Evolutionary conservation across 2,113 vertebrate species (phyloP).

Genomic region (Egretta garzetta): DNA sequence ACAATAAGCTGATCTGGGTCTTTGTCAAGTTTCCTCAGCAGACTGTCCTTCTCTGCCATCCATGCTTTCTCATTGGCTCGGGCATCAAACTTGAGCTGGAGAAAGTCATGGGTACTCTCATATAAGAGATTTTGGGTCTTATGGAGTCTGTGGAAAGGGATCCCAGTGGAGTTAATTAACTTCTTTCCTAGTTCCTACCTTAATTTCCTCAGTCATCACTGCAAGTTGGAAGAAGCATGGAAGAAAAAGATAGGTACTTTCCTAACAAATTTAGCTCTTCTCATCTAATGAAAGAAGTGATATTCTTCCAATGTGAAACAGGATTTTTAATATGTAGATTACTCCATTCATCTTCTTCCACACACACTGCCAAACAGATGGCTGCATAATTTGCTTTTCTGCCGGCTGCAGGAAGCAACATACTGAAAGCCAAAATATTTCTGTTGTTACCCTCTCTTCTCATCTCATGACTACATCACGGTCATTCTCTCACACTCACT

Average conservation of each 20-base stretch:
- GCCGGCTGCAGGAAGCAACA: neutral
- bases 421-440: neutral
- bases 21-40: conserved; percentile 82
- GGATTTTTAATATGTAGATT: neutral
- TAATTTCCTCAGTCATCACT: neutral
- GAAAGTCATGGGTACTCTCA: conserved; percentile 90
- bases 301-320: neutral
- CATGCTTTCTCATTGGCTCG: conserved; percentile 87
- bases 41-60: conserved; percentile 91
- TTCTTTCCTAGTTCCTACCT: neutral
- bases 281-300: neutral
- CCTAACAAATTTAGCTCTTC: neutral
- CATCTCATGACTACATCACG: neutral
- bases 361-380: neutral
- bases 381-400: neutral
- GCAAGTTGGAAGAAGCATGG: neutral
- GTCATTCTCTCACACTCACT: conserved; percentile 72
- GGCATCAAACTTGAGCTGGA: conserved; percentile 88
- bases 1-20: conserved; percentile 42
- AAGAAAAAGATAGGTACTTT: neutral
- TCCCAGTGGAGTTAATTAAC: neutral
- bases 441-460: neutral
- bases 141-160: conserved; percentile 78
- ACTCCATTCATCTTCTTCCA: neutral
- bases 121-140: conserved; percentile 89